Base-by-base conservation (phyloP, 2,113 vertebrate genomes). In the Poeciliopsis retropinna region DNA sequence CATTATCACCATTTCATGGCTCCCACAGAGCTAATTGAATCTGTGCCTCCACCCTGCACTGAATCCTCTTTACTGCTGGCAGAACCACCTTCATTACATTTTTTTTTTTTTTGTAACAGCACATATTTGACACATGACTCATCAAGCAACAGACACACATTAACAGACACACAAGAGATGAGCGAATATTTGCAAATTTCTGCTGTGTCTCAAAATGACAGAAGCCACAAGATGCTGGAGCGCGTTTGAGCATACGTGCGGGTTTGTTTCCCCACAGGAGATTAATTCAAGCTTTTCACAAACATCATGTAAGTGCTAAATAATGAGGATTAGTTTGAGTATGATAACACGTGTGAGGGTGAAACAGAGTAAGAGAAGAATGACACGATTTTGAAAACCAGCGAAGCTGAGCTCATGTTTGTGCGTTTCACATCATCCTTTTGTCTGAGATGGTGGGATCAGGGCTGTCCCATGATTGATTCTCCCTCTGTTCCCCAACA, bases 11-110 rank as follows among this genome's bases (percentile, higher is more conserved):
- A 75, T 87, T 91, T 89, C 83, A 30, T 69, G 80, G 86, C 28
- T 3, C 73, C 64, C 60, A 75, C 75, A 64, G 76, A 80, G 84
- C 75, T 89, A 90, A 92, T 90, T 88, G 82, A 89, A 91, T 90
- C 78, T 65, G 81, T 31, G 64, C 69, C 74, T 77, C 76, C 66
- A 80, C 73, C 69, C 73, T 68, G 78, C 74, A 78, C 64, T 81
- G 78, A 82, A 89, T 87, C 85, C 76, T 84, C 67, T 84, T 86
- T 82, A 86, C 67, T 84, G 75, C 76, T 70, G 64, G 76, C 80
- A 81, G 63, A 67, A 68, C 73, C 66, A 80, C 74, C 60, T 71
- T 81, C 74, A 80, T 80, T 78, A 76, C 62, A 27, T 25, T 60
- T 64, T 67, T 73, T 80, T 31, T 51, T 64, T 67, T 73, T 80